Evolutionary conservation across 1,140 invertebrate genomes (phyloP).

Genomic region (Elysia chlorotica): DNA sequence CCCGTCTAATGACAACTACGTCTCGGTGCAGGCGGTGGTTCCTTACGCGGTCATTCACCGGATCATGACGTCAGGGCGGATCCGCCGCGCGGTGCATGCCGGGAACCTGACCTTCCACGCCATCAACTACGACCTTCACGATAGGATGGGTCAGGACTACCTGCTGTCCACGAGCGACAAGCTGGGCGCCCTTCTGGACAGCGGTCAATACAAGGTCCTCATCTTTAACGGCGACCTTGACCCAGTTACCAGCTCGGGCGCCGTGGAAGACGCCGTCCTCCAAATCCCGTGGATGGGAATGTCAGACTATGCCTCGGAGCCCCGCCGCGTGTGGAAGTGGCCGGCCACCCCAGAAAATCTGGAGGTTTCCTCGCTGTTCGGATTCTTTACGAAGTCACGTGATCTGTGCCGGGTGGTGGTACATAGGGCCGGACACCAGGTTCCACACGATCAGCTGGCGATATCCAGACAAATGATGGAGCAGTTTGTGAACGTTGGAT

Average conservation of each 20-base stretch:
- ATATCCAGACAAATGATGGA: no score
- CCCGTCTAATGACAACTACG: not conserved
- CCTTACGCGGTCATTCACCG: no score
- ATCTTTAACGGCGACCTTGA: slow-evolving; percentile 7
- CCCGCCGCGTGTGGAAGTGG: not conserved
- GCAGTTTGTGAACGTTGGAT: no score
- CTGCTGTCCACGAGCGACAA: not conserved
- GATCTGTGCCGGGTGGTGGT: slow-evolving; percentile 11
- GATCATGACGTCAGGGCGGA: no score
- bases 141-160: not conserved
- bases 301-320: not conserved
- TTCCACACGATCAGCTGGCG: slow-evolving; percentile 2
- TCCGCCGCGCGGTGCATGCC: not conserved
- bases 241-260: not conserved
- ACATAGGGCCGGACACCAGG: slow-evolving; percentile 5
- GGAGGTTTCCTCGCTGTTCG: not conserved
- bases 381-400: not conserved
- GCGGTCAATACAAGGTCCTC: not conserved
- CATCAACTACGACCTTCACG: not conserved
- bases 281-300: not conserved
- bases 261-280: not conserved
- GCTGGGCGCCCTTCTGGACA: slow-evolving; percentile 4
- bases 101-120: not conserved
- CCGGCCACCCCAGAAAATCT: no score
- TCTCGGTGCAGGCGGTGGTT: not conserved